Conservation (phyloP, 2,113 vertebrate genomes). For the Mystacornis crossleyi region DNA sequence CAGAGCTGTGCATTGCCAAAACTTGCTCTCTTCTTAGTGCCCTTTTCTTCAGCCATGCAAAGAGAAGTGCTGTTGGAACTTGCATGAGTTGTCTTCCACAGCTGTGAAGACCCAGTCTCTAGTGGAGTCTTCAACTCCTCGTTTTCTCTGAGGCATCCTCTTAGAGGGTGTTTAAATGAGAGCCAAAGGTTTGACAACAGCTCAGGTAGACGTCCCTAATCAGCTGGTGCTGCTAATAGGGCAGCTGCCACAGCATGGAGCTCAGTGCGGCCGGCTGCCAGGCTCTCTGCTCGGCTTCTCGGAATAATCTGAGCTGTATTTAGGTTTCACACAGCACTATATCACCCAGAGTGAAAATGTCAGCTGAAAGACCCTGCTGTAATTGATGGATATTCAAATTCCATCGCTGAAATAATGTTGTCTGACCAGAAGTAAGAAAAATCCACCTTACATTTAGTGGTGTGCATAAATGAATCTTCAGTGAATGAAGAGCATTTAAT, state of each 20-base stretch:
- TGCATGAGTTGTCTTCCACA: not conserved
- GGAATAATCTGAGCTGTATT: not conserved
- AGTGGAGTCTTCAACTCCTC: not conserved
- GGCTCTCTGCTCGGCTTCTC: not conserved
- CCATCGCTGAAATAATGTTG: not conserved
- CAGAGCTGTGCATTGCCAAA: not conserved
- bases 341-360: not conserved
- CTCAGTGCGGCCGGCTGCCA: not conserved
- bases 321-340: not conserved
- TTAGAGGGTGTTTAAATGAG: not conserved
- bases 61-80: not conserved
- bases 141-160: not conserved
- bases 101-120: not conserved
- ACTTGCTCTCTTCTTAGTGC: not conserved
- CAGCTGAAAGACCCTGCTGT: not conserved
- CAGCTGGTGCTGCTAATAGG: not conserved
- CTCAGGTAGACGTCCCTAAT: not conserved
- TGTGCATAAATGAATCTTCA: not conserved
- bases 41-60: fast-evolving
- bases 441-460: not conserved
- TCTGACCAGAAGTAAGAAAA: not conserved
- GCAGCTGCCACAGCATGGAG: not conserved
- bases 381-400: not conserved
- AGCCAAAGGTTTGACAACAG: not conserved
- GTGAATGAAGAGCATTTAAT: not conserved